Evolutionary conservation across 2,113 vertebrate genomes (phyloP), one percentile per base, ranked within the genome.

Genomic region (Nibea coibor): DNA sequence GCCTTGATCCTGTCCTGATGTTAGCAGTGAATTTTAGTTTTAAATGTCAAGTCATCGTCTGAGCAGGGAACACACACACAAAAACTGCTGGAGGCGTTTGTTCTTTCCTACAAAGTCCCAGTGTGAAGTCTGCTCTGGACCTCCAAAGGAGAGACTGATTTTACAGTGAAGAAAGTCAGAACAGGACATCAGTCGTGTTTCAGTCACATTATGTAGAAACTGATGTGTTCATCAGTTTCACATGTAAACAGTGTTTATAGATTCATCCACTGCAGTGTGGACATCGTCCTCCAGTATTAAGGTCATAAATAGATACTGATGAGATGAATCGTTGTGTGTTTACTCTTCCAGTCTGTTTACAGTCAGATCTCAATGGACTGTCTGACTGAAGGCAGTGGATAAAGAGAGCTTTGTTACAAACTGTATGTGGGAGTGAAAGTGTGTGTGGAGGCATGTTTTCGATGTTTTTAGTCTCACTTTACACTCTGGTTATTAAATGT

Each of bases 371-470:
- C 65, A 61, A n/a, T 62, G 54, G 10, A 53, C 63, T 53, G 22
- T 69, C 24, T 62, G 54, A 61, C 78, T 66, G 43, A 61, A 68
- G 39, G 43, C 53, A 35, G 9, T 43, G 45, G 70, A 80, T 67
- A 8, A 31, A 67, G 9, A 28, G 45, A 43, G 57, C 67, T 64
- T 57, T 72, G 69, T 72, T 45, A 51, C 58, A 53, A 14, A 63
- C 22, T 48, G 39, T 59, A 42, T 58, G 74, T 76, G 50, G 31
- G 59, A 75, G 58, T 75, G 1, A 51, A 39, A 39, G 45, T 56
- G 51, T 66, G 62, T 35, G 54, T 28, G 24, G 54, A 28, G 22
- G 69, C 10, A 1, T 58, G 53, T 19, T 12, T 61, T 22, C 59
- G 19, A 59, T 31, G 24, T 24, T 42, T 39, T 22, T 54, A 65